These are phyloP conservation scores for Lethocerus indicus DNA, from an alignment of 1,140 invertebrate genomes.

Conservation along the genomic window DNA sequence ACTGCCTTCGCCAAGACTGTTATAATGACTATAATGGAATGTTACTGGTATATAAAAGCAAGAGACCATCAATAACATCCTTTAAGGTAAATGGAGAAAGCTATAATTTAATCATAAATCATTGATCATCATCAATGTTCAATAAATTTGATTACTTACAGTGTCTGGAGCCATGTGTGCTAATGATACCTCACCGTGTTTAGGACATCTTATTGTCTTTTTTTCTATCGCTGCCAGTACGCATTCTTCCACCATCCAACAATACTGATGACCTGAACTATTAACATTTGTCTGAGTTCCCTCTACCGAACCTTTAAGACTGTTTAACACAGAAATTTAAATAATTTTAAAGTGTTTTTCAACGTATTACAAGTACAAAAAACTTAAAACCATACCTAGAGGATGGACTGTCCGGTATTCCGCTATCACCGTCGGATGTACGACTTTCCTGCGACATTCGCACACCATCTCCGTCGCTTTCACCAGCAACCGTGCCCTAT, in stretches of 20 bases:
- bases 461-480: slow-evolving; percentile 17
- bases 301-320: slow-evolving; percentile 65
- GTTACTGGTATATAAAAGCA: too few species aligned
- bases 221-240: slow-evolving; percentile 69
- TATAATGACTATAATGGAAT: neutral
- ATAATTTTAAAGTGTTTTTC: neutral
- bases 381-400: slow-evolving; percentile 26
- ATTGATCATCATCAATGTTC: neutral
- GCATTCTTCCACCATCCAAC: slow-evolving; percentile 89
- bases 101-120: too few species aligned
- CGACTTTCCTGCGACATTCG: slow-evolving; percentile 52
- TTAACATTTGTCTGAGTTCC: slow-evolving; percentile 37
- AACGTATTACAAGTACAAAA: too few species aligned
- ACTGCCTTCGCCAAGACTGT: neutral
- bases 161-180: slow-evolving; percentile 69
- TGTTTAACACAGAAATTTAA: slow-evolving; percentile 26
- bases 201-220: slow-evolving; percentile 48
- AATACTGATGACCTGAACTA: slow-evolving; percentile 28
- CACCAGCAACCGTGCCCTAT: neutral
- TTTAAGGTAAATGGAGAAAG: too few species aligned
- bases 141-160: slow-evolving; percentile 26
- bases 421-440: slow-evolving; percentile 59
- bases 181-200: slow-evolving; percentile 51
- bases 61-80: too few species aligned
- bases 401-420: slow-evolving; percentile 44